Evolutionary conservation across 2,797 vertebrate species (phyloP).

Genomic region (Leuciscus waleckii): DNA sequence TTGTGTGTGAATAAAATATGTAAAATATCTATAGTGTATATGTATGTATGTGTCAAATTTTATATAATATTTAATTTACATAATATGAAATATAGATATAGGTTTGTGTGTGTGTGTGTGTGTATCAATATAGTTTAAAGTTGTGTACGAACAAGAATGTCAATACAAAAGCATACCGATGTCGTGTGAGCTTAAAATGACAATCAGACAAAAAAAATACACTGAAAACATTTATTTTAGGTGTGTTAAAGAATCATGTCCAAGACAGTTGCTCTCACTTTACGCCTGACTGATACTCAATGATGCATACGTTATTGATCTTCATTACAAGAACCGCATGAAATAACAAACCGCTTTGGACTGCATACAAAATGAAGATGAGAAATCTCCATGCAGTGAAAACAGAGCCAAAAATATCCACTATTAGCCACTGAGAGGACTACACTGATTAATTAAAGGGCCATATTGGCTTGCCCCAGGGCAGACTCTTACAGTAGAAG

Average conservation of each 20-base stretch:
- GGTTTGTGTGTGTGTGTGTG: too few relatives aligned
- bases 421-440: slow-evolving; percentile 44
- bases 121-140: neutral
- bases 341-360: slow-evolving; percentile 20
- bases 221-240: neutral
- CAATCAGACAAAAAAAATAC: neutral
- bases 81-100: too few relatives aligned
- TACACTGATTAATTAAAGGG: slow-evolving; percentile 72
- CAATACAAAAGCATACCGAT: neutral
- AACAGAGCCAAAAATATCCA: slow-evolving; percentile 43
- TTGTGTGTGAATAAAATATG: too few relatives aligned
- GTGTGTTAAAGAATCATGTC: slow-evolving; percentile 6
- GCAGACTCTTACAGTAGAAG: slow-evolving; percentile 82
- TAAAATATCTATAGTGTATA: too few relatives aligned
- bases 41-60: too few relatives aligned
- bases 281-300: slow-evolving; percentile 65
- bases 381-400: slow-evolving; percentile 40
- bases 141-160: neutral
- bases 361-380: slow-evolving; percentile 16
- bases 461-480: slow-evolving; percentile 82
- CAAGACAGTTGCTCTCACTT: slow-evolving; percentile 30
- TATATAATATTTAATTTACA: too few relatives aligned
- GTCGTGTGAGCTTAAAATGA: neutral
- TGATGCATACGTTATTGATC: slow-evolving; percentile 68
- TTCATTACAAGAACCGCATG: slow-evolving; percentile 58